Evolutionary conservation across 2,113 vertebrate species (phyloP), one percentile per base, ranked within the genome.

Genomic region (Emydocephalus ijimae): DNA sequence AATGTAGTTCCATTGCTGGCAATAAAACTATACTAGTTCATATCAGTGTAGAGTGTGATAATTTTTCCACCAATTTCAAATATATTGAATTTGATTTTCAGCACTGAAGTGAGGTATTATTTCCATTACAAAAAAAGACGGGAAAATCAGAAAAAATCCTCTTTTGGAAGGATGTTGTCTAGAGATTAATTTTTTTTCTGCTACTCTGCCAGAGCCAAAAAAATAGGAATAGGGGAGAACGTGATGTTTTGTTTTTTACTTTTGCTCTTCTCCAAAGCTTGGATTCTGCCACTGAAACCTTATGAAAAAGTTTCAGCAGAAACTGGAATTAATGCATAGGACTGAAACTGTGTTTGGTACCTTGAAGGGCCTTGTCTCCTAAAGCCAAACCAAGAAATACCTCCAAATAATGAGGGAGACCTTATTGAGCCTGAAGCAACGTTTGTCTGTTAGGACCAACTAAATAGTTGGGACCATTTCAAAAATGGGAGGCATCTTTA

Each of bases 31-130:
- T 20, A 24, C 23, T 23, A 81, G 0, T 50, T 88, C 23, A 52
- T 89, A 34, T 2, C 29, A 6, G 59, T 26, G 91, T 39, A 90
- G 59, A 12, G 0, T 69, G 1, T 69, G 8, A 14, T 20, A 0
- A 56, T 7, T 92, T 91, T 34, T 45, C 61, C 34, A 11, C 59
- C 90, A 91, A 50, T 10, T n/a, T 4, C 23, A 86, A 57, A 88
- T 90, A 61, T 9, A 92, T 18, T 45, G 92, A 93, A 85, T 15
- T 39, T 64, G 26, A 4, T 93, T 55, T 92, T 94, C 92, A 50
- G 45, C 91, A 59, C 52, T 92, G 86, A 89, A 93, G 61, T n/a
- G 26, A 18, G 21, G 69, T 39, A 39, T 81, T 81, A 39, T 21
- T 81, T 81, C 34, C 39, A 39, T 81, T 81, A 39, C n/a, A 20